Evolutionary conservation across 2,113 vertebrate genomes (phyloP).

Genomic region (Todiramphus saurophagus): DNA sequence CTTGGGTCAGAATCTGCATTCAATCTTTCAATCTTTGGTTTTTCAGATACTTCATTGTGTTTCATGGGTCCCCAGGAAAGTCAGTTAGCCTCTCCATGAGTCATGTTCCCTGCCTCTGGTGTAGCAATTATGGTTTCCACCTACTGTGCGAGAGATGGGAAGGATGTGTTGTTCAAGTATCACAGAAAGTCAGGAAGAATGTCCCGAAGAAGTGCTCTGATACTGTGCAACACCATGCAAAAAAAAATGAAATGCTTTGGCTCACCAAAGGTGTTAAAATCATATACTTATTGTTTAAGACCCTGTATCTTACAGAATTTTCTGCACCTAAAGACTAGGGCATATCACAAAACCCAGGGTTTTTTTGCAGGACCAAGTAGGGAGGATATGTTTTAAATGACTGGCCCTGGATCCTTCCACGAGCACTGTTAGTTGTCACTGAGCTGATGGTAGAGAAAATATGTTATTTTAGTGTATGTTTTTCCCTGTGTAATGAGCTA

Average conservation of each 20-base stretch:
- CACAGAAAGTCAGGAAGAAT: background rate
- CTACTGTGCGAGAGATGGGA: constrained; percentile 3
- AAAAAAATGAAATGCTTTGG: background rate
- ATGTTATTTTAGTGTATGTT: background rate
- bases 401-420: background rate
- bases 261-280: background rate
- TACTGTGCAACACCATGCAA: accelerated
- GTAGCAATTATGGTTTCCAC: constrained; percentile 18
- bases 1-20: background rate
- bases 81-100: background rate
- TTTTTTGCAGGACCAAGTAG: background rate
- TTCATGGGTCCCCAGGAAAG: background rate
- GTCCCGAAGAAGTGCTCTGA: background rate
- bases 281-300: background rate
- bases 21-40: background rate
- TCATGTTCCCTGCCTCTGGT: background rate
- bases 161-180: background rate
- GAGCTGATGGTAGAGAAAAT: constrained; percentile 24
- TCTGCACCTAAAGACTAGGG: background rate
- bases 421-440: background rate
- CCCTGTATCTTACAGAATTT: background rate
- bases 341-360: background rate
- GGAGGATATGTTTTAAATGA: background rate
- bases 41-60: background rate
- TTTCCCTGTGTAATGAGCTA: constrained; percentile 53